phyloP scores from a whole-genome alignment of 1,140 invertebrate genomes.

The Zophobas atratus region DNA sequence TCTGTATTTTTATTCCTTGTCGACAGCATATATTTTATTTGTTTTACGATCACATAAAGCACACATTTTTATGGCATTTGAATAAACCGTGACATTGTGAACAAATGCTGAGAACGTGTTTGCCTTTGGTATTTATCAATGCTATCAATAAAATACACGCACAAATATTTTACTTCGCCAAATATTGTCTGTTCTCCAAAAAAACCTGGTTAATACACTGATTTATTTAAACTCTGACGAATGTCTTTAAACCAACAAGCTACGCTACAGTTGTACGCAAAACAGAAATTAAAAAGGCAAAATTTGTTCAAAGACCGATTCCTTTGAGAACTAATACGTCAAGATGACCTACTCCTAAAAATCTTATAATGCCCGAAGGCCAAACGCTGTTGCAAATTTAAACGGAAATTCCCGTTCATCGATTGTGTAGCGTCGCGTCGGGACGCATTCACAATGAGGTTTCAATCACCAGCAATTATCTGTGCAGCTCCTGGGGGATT shows the following conservation, averaged over 20 bases:
- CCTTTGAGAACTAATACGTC: too few relatives aligned
- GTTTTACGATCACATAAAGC: constrained; percentile 1
- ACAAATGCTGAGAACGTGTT: neutral
- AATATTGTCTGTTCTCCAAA: too few relatives aligned
- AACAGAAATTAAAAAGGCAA: too few relatives aligned
- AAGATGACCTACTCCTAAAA: neutral
- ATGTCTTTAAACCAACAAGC: too few relatives aligned
- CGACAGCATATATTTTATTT: neutral
- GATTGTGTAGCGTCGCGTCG: neutral
- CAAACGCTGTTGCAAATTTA: neutral
- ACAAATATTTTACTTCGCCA: too few relatives aligned
- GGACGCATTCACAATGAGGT: neutral
- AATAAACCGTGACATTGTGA: neutral
- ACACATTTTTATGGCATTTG: neutral
- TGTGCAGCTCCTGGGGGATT: neutral
- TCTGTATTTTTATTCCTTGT: neutral
- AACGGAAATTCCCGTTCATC: neutral
- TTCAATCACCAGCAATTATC: constrained; percentile 1
- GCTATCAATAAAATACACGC: too few relatives aligned
- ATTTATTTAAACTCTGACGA: too few relatives aligned
- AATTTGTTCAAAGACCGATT: too few relatives aligned
- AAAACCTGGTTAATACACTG: too few relatives aligned
- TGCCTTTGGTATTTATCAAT: too few relatives aligned
- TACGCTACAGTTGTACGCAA: too few relatives aligned
- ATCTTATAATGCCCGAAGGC: neutral